Percentiles rank a stretch among this genome's conserved stretches.
phyloP scores from a whole-genome alignment of 2,113 vertebrate genomes.

The Sitta europaea region DNA sequence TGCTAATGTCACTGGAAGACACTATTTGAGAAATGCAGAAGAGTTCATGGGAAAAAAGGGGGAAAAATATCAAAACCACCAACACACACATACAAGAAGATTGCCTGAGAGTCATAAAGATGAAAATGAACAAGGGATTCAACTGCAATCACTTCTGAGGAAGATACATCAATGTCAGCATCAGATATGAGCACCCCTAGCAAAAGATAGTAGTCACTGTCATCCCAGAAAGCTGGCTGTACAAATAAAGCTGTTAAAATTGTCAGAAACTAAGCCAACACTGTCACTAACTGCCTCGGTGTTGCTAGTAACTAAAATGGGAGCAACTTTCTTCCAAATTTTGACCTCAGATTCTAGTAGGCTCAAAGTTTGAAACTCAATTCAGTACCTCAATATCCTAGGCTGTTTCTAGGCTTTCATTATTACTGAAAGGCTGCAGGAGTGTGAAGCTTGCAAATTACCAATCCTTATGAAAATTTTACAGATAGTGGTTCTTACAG shows the following conservation, averaged over 20 bases:
- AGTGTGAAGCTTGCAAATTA: not conserved
- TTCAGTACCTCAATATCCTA: not conserved
- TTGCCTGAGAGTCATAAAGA: not conserved
- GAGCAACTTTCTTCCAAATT: not conserved
- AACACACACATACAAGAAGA: not conserved
- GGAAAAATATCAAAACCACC: not conserved
- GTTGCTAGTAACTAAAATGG: constrained; percentile 5
- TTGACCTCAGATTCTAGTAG: not conserved
- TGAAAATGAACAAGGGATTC: constrained; percentile 38
- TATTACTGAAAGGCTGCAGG: not conserved
- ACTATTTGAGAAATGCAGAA: not conserved
- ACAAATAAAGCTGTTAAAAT: constrained; percentile 9
- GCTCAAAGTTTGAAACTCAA: not conserved
- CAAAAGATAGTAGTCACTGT: constrained; percentile 39
- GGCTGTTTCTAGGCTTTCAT: not conserved
- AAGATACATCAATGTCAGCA: constrained; percentile 15
- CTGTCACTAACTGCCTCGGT: not conserved
- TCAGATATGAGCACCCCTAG: not conserved
- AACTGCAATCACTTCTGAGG: not conserved
- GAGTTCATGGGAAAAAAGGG: not conserved
- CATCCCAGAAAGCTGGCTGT: not conserved
- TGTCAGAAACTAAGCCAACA: constrained; percentile 18
- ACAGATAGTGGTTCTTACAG: not conserved
- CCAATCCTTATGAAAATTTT: not conserved
- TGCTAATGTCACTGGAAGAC: not conserved